Evolutionary conservation across 2,113 vertebrate species (phyloP), one percentile per base, ranked within the genome.

Genomic region (Clarias macrocephalus): DNA sequence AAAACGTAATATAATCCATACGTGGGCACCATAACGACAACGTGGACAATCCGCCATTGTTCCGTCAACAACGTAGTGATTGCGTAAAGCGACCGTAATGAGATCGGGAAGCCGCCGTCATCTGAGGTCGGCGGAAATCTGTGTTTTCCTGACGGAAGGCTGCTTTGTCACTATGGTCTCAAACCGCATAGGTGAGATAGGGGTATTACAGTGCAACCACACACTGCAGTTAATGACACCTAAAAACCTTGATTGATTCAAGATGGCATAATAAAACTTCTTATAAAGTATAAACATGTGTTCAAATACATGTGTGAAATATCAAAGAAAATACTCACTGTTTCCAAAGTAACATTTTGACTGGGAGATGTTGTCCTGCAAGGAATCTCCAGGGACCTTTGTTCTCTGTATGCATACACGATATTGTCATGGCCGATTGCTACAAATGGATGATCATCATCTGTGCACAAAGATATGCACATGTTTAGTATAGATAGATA

Each of bases 291-390:
- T 42, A 37, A 42, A 37, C 37, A 37, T 23, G 3, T 25, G 21
- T 62, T 37, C 12, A 57, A 25, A 87, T n/a, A n/a, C n/a, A 77
- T 57, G 60, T 15, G 0, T 66, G 9, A 83, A 70, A 75, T 10
- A 48, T 1, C 9, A 37, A 11, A 9, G 37, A 65, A 81, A 82
- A 62, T 85, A 68, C 96, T 96, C 92, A 98, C 97, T 93, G 82
- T 90, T 33, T 3, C 88, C 81, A 97, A 93, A 21, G 84, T 92
- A 19, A 97, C 96, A 16, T 2, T 80, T 89, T 93, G 88, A 28
- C 95, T 90, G 73, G 96, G 96, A 0, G 93, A 96, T 57, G 96
- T 95, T 16, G 97, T 97, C 23, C 95, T 91, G 89, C 97, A 98
- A 19, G 97, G 97, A 16, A 98, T 59, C 0, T 93, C 84, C 0